Percentiles rank a stretch among this genome's conserved stretches.
These are phyloP conservation scores for Euleptes europaea DNA, from an alignment of 2,113 vertebrate species.

Conservation along the genomic window DNA sequence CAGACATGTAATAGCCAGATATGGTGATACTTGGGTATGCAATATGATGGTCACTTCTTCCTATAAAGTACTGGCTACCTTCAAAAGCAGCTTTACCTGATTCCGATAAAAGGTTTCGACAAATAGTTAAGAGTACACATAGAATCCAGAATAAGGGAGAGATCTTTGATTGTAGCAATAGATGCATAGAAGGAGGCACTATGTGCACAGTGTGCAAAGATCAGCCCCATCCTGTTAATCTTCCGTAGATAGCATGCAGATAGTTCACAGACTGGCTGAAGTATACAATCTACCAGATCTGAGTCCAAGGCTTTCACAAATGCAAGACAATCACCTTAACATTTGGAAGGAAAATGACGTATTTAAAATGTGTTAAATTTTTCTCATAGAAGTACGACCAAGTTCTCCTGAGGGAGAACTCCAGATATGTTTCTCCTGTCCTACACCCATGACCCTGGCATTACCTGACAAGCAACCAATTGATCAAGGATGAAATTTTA, in stretches of 20 bases:
- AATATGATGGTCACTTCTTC: not conserved
- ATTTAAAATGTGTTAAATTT: not conserved
- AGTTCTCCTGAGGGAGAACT: not conserved
- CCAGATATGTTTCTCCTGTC: not conserved
- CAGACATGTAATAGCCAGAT: no score
- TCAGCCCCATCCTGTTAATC: not conserved
- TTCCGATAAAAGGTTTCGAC: not conserved
- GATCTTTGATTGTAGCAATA: not conserved
- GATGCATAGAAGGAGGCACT: not conserved
- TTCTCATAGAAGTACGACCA: not conserved
- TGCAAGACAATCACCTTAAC: not conserved
- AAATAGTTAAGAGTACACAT: not conserved
- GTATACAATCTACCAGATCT: not conserved
- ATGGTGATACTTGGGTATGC: not conserved
- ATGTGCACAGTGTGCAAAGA: no score
- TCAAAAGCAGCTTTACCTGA: not conserved
- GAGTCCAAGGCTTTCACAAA: not conserved
- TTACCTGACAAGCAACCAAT: no score
- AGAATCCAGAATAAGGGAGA: not conserved
- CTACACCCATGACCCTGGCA: not conserved
- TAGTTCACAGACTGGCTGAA: not conserved
- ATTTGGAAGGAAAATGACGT: not conserved
- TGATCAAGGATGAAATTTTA: not conserved
- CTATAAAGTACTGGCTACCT: not conserved
- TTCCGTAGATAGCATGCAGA: not conserved